Evolutionary conservation across 2,888 invertebrate genomes (phyloP).

Genomic region (Phanerotoma sp.): DNA sequence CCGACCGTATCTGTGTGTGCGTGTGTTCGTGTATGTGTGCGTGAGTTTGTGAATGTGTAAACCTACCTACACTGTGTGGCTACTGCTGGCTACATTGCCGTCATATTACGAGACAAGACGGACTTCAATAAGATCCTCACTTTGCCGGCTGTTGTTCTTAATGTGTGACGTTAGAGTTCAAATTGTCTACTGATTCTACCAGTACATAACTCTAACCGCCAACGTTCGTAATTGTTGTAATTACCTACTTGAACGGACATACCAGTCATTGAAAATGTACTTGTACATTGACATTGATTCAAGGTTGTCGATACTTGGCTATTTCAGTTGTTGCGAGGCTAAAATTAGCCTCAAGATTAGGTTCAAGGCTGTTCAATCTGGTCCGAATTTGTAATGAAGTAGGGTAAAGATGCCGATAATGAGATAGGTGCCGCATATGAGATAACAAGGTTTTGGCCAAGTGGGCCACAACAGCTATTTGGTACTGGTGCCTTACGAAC

Average conservation of each 20-base stretch:
- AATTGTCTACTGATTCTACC: slow-evolving; percentile 44
- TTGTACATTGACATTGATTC: too few relatives aligned
- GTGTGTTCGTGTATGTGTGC: background rate
- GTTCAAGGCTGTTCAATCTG: too few relatives aligned
- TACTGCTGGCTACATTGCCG: background rate
- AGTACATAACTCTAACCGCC: slow-evolving; percentile 48
- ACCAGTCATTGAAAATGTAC: too few relatives aligned
- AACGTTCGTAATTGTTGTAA: slow-evolving; percentile 47
- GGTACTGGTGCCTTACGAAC: too few relatives aligned
- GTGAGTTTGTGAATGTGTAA: background rate
- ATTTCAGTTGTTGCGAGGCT: too few relatives aligned
- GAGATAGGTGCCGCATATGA: too few relatives aligned
- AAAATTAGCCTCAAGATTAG: too few relatives aligned
- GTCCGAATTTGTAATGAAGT: too few relatives aligned
- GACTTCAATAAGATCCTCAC: background rate
- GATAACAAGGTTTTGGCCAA: too few relatives aligned
- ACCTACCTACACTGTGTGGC: background rate
- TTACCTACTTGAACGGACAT: slow-evolving; percentile 36
- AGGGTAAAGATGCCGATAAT: too few relatives aligned
- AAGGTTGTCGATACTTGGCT: too few relatives aligned
- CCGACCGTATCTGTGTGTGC: background rate
- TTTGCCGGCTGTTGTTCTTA: slow-evolving; percentile 2
- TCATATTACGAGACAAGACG: background rate
- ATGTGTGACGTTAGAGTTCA: slow-evolving; percentile 34
- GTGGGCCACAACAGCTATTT: too few relatives aligned